These are phyloP conservation scores for Semicossyphus pulcher DNA, from an alignment of 2,113 vertebrate species.

Conservation along the genomic window DNA sequence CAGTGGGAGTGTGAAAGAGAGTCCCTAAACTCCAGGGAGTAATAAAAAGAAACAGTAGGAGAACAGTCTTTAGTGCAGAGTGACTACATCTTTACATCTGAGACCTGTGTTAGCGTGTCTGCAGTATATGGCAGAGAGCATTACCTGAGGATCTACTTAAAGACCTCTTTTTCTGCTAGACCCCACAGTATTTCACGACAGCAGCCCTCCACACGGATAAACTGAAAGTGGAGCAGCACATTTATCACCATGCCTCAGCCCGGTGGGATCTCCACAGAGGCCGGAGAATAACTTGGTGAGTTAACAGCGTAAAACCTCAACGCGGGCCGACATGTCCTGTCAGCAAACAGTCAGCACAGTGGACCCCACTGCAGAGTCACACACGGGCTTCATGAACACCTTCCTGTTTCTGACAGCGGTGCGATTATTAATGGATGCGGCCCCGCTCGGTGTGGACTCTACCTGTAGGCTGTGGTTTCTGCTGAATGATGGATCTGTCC, in stretches of 20 bases:
- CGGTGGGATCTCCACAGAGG: slow-evolving; percentile 27
- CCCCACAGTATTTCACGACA: slow-evolving; percentile 48
- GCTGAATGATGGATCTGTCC: slow-evolving; percentile 57
- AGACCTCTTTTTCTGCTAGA: slow-evolving; percentile 26
- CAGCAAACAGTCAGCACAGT: slow-evolving; percentile 18
- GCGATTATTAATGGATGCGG: slow-evolving; percentile 36
- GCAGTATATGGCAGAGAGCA: neutral
- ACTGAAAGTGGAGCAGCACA: slow-evolving; percentile 55
- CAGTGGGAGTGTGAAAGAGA: slow-evolving; percentile 13
- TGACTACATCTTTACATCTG: neutral
- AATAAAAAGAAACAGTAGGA: slow-evolving; percentile 24
- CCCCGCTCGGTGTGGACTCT: slow-evolving; percentile 10
- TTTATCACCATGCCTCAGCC: slow-evolving; percentile 50
- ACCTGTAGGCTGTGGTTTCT: slow-evolving; percentile 46
- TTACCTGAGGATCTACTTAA: slow-evolving; percentile 9
- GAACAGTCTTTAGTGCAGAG: slow-evolving; percentile 5
- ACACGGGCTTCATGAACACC: slow-evolving; percentile 15
- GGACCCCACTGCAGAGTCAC: slow-evolving; percentile 7
- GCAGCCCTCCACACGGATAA: slow-evolving; percentile 32
- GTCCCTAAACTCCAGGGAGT: slow-evolving; percentile 20
- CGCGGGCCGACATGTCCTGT: slow-evolving; percentile 3
- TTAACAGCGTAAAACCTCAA: slow-evolving; percentile 11
- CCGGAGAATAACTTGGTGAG: slow-evolving; percentile 26
- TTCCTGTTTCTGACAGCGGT: slow-evolving; percentile 21
- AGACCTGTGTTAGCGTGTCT: neutral